Evolutionary conservation across 2,797 vertebrate genomes (phyloP).

Genomic region (Sphaeramia orbicularis): DNA sequence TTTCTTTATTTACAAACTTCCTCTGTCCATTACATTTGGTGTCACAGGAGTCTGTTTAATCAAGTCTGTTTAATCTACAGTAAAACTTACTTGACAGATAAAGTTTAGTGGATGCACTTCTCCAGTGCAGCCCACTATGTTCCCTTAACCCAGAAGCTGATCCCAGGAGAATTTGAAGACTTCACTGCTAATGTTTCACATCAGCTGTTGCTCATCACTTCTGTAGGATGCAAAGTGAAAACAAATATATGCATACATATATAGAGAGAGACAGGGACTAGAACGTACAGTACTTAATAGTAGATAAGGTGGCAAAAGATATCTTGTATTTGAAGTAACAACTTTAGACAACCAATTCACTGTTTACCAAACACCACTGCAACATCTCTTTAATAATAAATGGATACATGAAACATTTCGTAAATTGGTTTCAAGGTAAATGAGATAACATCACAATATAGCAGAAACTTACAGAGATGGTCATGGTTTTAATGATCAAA

Average conservation of each 20-base stretch:
- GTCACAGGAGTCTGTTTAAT: too few relatives aligned
- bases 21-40: neutral
- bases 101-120: neutral
- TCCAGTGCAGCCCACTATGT: neutral
- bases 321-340: slow-evolving; percentile 3
- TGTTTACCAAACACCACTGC: neutral
- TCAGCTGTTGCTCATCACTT: slow-evolving; percentile 32
- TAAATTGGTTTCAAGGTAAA: neutral
- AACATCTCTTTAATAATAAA: neutral
- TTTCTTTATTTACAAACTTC: neutral
- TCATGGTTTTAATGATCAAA: too few relatives aligned
- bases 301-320: slow-evolving; percentile 18
- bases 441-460: neutral
- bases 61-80: too few relatives aligned
- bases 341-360: neutral
- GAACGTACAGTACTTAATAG: slow-evolving; percentile 30
- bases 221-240: slow-evolving; percentile 11
- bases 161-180: slow-evolving; percentile 31
- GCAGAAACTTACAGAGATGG: too few relatives aligned
- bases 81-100: slow-evolving; percentile 1
- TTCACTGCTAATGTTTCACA: slow-evolving; percentile 5
- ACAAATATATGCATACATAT: slow-evolving; percentile 22
- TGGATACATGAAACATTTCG: neutral
- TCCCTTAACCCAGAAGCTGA: slow-evolving; percentile 39
- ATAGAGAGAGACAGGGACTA: slow-evolving; percentile 17